A percentile compares a stretch with the other conserved stretches of the same genome.
Conservation (phyloP, 2,888 invertebrate genomes). For the Meloe dianella region DNA sequence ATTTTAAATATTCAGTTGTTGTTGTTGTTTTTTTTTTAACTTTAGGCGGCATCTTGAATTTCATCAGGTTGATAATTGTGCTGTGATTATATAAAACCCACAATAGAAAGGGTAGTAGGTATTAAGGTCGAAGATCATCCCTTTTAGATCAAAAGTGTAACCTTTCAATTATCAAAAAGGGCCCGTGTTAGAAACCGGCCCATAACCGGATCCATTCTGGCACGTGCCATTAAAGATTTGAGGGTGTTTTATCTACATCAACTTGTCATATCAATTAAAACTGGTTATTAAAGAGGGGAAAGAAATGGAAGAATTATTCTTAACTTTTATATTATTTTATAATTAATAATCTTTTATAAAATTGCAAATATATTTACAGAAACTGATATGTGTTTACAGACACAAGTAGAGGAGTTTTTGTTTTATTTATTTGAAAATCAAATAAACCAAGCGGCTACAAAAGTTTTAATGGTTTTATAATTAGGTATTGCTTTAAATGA, state of each 20-base stretch:
- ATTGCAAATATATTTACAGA: neutral
- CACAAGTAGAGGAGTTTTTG: too few relatives aligned
- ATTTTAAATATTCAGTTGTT: slow-evolving; percentile 4
- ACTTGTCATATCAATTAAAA: slow-evolving; percentile 4
- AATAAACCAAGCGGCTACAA: neutral
- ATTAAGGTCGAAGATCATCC: neutral
- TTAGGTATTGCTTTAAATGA: slow-evolving; percentile 1
- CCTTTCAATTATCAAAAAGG: slow-evolving; percentile 9
- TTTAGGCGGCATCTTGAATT: neutral
- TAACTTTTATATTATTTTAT: neutral
- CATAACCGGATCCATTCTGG: slow-evolving; percentile 5
- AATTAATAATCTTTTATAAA: neutral
- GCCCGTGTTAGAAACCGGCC: slow-evolving; percentile 9
- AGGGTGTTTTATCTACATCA: slow-evolving; percentile 9
- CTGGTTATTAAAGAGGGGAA: neutral
- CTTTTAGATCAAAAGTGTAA: slow-evolving; percentile 1
- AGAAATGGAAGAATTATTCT: neutral
- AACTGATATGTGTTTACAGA: too few relatives aligned
- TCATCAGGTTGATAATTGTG: neutral
- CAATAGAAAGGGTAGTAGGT: neutral
- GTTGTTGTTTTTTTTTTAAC: neutral
- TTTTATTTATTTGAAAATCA: neutral
- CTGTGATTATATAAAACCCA: neutral
- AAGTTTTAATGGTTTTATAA: neutral
- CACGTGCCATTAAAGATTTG: slow-evolving; percentile 8